Base-by-base conservation (phyloP, 1,140 invertebrate genomes). In the Asobara japonica region DNA sequence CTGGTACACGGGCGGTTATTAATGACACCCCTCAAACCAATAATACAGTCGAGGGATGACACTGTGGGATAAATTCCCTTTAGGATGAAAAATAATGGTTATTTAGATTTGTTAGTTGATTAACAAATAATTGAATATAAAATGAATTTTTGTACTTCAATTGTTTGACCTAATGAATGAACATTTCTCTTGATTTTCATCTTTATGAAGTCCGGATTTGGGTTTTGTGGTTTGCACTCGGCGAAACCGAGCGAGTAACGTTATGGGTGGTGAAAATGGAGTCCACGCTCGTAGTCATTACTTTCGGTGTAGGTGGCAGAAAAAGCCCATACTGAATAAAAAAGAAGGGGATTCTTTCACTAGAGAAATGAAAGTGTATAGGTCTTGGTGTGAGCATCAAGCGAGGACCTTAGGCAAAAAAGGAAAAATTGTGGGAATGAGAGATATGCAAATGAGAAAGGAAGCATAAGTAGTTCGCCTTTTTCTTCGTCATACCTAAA, bases 241-340 rank as follows among this genome's bases (percentile, higher is more conserved):
- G 70, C 66, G 65, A 78, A 79, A 83, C 78, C 77, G 78, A 78
- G 71, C 78, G 74, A 82, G 74, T 81, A 84, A 80, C 76, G 75
- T 51, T 51, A 45, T 68, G 73, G 71, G 62, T 76, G 75, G 82
- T 81, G 74, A 79, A 83, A 82, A 84, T 86, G 80, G 78, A 83
- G 79, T 82, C 82, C 77, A 80, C 80, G 83, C 82, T 79, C 79
- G 81, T 41, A 68, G 65, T 84, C 82, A 84, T 85, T 84, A 84
- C 79, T 68, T 68, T 36, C 80, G 76, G 78, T 78, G 78, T 76
- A 56, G 82, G 78, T 79, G 72, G 77, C 74, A 78, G 78, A 76
- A 79, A 77, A 73, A 33, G 68, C 68, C 29, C 51, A 74, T 69
- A 77, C 71, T 74, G 78, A 79, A 76, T 76, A 67, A 22, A 27